Evolutionary conservation across 1,140 invertebrate species (phyloP).

Genomic region (Drosophila tani): DNA sequence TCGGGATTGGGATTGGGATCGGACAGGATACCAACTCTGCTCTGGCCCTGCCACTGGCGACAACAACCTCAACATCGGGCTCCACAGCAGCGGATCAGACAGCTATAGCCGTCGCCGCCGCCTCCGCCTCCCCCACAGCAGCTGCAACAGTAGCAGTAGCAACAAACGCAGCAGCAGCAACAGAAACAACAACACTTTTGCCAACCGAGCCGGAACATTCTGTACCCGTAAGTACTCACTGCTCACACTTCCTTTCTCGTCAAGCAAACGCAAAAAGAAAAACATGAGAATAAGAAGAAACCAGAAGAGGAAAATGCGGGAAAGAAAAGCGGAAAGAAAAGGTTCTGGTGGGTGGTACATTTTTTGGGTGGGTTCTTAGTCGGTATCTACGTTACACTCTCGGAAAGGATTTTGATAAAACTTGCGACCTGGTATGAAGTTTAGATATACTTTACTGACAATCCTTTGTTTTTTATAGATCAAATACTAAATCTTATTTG

Average conservation of each 20-base stretch:
- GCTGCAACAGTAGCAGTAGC: slow-evolving; percentile 37
- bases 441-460: neutral
- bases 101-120: slow-evolving; percentile 37
- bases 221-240: slow-evolving; percentile 83
- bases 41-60: slow-evolving; percentile 80
- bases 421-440: too few species aligned
- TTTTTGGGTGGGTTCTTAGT: slow-evolving; percentile 12
- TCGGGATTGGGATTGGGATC: slow-evolving; percentile 41
- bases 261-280: slow-evolving; percentile 3
- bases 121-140: slow-evolving; percentile 26
- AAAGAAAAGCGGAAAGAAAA: slow-evolving; percentile 35
- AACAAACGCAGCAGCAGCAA: slow-evolving; percentile 42
- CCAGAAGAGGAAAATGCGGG: slow-evolving; percentile 5
- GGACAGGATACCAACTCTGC: slow-evolving; percentile 58
- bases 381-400: slow-evolving; percentile 11
- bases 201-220: slow-evolving; percentile 84
- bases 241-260: slow-evolving; percentile 11
- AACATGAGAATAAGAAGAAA: neutral
- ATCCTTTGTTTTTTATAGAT: neutral
- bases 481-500: neutral
- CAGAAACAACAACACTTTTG: slow-evolving; percentile 77
- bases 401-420: neutral
- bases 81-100: slow-evolving; percentile 45
- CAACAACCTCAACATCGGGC: slow-evolving; percentile 54
- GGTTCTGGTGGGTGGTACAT: slow-evolving; percentile 22